Evolutionary conservation across 2,888 invertebrate species (phyloP), one percentile per base, ranked within the genome.

Genomic region (Oxystoma pomonae): DNA sequence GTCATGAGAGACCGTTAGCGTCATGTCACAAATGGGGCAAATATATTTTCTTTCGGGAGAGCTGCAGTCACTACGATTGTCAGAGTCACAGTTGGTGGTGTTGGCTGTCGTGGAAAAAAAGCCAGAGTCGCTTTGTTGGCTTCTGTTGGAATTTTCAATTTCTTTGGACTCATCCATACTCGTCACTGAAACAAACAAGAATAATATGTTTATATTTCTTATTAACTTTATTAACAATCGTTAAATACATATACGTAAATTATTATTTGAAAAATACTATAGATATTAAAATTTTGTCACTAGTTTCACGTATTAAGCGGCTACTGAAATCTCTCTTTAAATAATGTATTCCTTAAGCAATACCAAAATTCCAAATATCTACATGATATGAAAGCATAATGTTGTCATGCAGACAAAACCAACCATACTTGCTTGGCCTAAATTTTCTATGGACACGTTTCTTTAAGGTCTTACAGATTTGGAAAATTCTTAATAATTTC

Each of bases 1-100:
- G 63, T 88, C 87, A 74, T 87, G 87, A 67, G 87, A 86, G 21
- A 86, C 85, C 57, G 83, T 82, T 63, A 88, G 80, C 64, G 83
- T 83, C 21, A 81, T 82, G 61, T 86, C 83, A 78, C 90, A 90
- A 64, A 89, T 85, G 17, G 88, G 87, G 74, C 90, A 90, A 56
- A 84, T 77, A 75, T 84, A 87, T 69, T 77, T 78, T 12, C 77
- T 69, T 64, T 78, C 78, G 0, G 77, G 77, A 1, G 76, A 83
- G 70, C 85, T 85, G 69, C 83, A 82, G 64, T 85, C 85, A 51
- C 85, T 85, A 56, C 83, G 78, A 70, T 84, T 84, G 72, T 86
- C 86, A 67, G 83, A 83, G 72, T 85, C 85, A 64, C 83, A 83
- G 56, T 68, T 72, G 49, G 72, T 70, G 16, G 73, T 71, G 64